Evolutionary conservation across 1,140 invertebrate species (phyloP), one percentile per base, ranked within the genome.

Genomic region (Drosophila miranda): DNA sequence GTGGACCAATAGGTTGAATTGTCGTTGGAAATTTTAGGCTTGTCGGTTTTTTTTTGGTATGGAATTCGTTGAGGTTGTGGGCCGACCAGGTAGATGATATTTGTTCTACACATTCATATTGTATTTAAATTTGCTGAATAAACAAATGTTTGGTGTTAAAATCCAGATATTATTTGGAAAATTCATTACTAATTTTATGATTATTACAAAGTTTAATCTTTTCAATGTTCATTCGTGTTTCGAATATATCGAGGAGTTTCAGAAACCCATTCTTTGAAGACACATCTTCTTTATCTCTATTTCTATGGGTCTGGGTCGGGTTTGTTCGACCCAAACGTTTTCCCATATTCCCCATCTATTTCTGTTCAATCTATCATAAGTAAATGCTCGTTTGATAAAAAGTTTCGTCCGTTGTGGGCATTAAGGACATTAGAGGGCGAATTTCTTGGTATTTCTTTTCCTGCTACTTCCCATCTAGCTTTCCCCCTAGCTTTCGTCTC

Each of bases 81-180:
- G 57, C 42, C 68, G 55, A 19, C 55, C 30, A 44, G 63, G 28
- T 61, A 49, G 55, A 52, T 67, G 44, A 60, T 49, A 49, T 48
- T 56, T 71, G 44, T 56, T 52, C 43, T 48, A 75, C 57, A 67
- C 52, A 68, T 52, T 46, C 34, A 57, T 45, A 72, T 61, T 77
- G 80, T 84, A 80, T 68, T 73, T 61, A 14, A 51, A 62, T 61
- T 38, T 51, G 45, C 66, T 80, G 51, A 84, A 84, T 84, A 84
- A 84, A 68, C 19, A 19, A 59, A 50, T 66, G 54, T 78, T 80
- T 80, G 80, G 63, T 19, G 63, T 19, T 67, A 45, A 79, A 71
- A 66, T 57, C 45, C 13, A 45, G 61, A 57, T 34, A 8, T n/a
- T 45, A 19, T 26, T 26, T 26, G 3, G 23, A 19, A 19, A 19